Evolutionary conservation across 1,140 invertebrate genomes (phyloP).

Genomic region (Druon quercuslanigerum): DNA sequence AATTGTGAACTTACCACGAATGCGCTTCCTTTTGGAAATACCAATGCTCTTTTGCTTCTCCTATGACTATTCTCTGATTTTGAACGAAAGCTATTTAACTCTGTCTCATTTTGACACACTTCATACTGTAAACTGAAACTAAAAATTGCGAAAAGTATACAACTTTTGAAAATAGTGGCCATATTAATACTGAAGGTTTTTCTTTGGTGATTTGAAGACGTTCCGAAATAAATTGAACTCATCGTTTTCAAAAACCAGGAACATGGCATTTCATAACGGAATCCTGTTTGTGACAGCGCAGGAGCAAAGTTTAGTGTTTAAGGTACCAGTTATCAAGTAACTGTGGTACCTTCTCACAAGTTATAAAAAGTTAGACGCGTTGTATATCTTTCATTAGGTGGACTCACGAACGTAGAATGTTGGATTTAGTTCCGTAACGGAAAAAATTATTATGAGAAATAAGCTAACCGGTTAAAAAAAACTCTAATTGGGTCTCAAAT

Average conservation of each 20-base stretch:
- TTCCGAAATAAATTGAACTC: not conserved
- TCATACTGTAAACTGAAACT: not conserved
- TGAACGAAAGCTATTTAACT: not conserved
- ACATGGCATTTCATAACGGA: not conserved
- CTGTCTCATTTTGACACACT: constrained; percentile 3
- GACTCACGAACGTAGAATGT: too few relatives aligned
- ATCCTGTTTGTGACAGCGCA: not conserved
- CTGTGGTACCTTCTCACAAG: not conserved
- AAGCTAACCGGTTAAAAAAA: too few relatives aligned
- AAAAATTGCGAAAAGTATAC: not conserved
- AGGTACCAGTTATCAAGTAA: not conserved
- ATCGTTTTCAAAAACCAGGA: not conserved
- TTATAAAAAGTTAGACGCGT: not conserved
- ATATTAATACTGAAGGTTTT: not conserved
- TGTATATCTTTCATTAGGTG: too few relatives aligned
- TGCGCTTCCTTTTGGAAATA: constrained; percentile 77
- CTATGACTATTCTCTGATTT: constrained; percentile 41
- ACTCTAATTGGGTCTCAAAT: too few relatives aligned
- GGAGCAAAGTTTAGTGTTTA: not conserved
- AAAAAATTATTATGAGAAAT: too few relatives aligned
- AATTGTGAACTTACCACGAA: constrained; percentile 75
- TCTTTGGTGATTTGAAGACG: not conserved
- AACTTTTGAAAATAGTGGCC: not conserved
- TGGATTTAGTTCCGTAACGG: too few relatives aligned
- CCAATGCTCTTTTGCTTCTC: constrained; percentile 75